Evolutionary conservation across 2,797 vertebrate species (phyloP).

Genomic region (Hydrophis major): DNA sequence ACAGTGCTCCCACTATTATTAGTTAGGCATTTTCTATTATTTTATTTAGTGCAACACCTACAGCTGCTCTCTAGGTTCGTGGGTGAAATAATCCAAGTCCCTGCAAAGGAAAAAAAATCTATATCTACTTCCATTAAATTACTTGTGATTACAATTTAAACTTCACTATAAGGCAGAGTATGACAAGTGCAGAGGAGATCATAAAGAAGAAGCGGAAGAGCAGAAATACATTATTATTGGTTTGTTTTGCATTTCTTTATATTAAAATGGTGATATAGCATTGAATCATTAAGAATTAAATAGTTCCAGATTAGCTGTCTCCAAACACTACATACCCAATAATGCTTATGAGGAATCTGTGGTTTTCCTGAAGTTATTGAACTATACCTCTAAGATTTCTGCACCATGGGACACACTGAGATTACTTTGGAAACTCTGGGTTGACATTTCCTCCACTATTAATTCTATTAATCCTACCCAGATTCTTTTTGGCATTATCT

Average conservation of each 20-base stretch:
- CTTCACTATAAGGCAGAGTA: conserved; percentile 47
- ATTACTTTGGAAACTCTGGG: neutral
- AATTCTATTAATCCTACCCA: neutral
- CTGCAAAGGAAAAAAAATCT: conserved; percentile 56
- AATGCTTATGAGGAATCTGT: neutral
- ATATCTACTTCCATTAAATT: conserved; percentile 72
- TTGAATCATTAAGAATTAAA: conserved; percentile 47
- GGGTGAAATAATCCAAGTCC: conserved; percentile 80
- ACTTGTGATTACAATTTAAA: conserved; percentile 70
- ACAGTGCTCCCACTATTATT: conserved; percentile 79
- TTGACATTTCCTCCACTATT: neutral
- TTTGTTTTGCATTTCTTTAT: conserved; percentile 45
- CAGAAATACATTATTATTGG: neutral
- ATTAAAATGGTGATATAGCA: conserved; percentile 57
- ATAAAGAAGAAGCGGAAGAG: conserved; percentile 28
- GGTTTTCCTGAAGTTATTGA: neutral
- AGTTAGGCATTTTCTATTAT: conserved; percentile 80
- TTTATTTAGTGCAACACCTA: conserved; percentile 83
- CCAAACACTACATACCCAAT: neutral
- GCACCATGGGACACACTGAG: neutral
- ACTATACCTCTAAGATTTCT: neutral
- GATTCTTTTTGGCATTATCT: neutral
- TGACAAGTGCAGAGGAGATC: conserved; percentile 55
- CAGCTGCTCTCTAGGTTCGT: conserved; percentile 73
- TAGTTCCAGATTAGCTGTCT: neutral